Conservation (phyloP, 2,113 vertebrate genomes). For the Amphiprion ocellaris region DNA sequence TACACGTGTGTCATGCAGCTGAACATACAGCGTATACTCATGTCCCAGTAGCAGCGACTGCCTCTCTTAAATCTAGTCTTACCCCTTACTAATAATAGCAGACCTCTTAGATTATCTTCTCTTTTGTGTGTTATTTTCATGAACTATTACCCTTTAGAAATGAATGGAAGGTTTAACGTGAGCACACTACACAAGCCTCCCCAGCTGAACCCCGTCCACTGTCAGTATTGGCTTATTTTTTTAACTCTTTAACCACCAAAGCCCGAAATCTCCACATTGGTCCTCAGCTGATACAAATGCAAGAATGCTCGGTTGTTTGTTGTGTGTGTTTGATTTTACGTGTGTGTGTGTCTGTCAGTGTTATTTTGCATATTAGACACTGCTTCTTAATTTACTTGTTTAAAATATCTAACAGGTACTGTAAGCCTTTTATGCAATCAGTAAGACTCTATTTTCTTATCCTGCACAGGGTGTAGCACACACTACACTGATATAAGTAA, state of each 20-base stretch:
- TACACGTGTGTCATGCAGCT: slow-evolving; percentile 12
- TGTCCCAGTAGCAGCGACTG: slow-evolving; percentile 22
- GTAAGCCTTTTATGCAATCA: slow-evolving; percentile 74
- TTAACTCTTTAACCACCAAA: slow-evolving; percentile 17
- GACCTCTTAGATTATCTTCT: slow-evolving; percentile 19
- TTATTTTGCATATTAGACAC: slow-evolving; percentile 8
- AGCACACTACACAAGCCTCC: slow-evolving; percentile 47
- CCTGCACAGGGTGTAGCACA: slow-evolving; percentile 36
- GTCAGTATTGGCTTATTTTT: slow-evolving; percentile 27
- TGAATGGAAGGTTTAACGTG: slow-evolving; percentile 31
- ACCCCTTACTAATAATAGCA: slow-evolving; percentile 39
- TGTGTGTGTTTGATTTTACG: not conserved
- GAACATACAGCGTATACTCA: slow-evolving; percentile 3
- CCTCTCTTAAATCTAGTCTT: slow-evolving; percentile 54
- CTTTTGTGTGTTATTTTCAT: slow-evolving; percentile 30
- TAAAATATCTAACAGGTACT: slow-evolving; percentile 56
- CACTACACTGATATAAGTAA: slow-evolving; percentile 38
- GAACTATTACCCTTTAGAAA: slow-evolving; percentile 48
- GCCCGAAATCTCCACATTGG: slow-evolving; percentile 16
- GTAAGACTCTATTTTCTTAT: slow-evolving; percentile 70
- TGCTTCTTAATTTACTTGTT: slow-evolving; percentile 45
- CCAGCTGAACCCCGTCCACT: slow-evolving; percentile 15
- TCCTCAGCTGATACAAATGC: slow-evolving; percentile 35
- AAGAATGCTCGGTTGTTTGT: slow-evolving; percentile 6
- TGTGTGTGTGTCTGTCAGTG: not conserved